Evolutionary conservation across 2,113 vertebrate genomes (phyloP).

Genomic region (Bos javanicus): DNA sequence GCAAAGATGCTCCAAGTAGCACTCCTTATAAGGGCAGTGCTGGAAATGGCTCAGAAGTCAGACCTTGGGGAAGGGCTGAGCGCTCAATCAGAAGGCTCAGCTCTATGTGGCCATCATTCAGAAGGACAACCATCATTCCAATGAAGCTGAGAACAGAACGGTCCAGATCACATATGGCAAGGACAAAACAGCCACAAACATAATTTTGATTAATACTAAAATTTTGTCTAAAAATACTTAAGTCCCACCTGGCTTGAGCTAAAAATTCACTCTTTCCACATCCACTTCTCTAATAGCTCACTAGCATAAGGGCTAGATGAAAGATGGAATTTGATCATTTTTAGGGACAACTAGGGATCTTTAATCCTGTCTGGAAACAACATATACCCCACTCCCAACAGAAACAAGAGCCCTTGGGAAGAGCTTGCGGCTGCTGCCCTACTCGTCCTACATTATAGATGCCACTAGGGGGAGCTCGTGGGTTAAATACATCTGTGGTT

Average conservation of each 20-base stretch:
- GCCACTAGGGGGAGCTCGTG: constrained; percentile 55
- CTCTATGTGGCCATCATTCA: background rate
- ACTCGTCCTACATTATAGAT: background rate
- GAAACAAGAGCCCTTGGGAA: background rate
- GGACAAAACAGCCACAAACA: background rate
- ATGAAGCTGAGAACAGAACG: background rate
- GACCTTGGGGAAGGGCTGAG: background rate
- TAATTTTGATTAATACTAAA: background rate
- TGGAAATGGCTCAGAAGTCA: background rate
- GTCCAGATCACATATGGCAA: background rate
- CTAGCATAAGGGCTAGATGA: background rate
- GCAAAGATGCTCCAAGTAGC: background rate
- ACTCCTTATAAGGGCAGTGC: background rate
- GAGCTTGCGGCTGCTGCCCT: background rate
- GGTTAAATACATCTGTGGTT: background rate
- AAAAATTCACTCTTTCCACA: background rate
- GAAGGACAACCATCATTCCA: background rate
- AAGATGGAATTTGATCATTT: background rate
- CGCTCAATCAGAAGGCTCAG: background rate
- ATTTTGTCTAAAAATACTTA: background rate
- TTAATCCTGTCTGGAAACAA: background rate
- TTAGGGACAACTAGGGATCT: background rate
- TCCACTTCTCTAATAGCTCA: background rate
- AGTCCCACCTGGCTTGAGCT: background rate
- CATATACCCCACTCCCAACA: background rate